These are phyloP conservation scores for Ennomos erosarius DNA, from an alignment of 2,888 invertebrate genomes.

Conservation along the genomic window DNA sequence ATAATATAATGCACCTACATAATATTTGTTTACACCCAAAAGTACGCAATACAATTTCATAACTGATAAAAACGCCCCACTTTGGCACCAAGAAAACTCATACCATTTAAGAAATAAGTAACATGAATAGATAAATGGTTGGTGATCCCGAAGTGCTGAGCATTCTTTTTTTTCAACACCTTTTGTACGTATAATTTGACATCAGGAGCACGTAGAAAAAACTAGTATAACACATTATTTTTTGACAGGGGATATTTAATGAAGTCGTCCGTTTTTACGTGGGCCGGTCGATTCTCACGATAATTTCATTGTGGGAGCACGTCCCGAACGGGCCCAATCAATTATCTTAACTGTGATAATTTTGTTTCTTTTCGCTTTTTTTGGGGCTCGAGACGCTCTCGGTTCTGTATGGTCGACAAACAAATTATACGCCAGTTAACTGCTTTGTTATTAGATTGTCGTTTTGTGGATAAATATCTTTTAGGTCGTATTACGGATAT, in stretches of 20 bases:
- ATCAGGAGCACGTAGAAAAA: slow-evolving; percentile 80
- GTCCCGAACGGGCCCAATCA: slow-evolving; percentile 79
- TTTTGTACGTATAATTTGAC: slow-evolving; percentile 84
- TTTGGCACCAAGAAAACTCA: slow-evolving; percentile 6
- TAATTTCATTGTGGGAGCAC: slow-evolving; percentile 74
- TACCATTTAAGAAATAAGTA: not conserved
- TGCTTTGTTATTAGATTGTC: slow-evolving; percentile 61
- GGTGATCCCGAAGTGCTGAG: slow-evolving; percentile 57
- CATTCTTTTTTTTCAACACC: slow-evolving; percentile 82
- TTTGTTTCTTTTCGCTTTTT: slow-evolving; percentile 55
- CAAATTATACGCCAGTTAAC: slow-evolving; percentile 77
- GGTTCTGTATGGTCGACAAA: slow-evolving; percentile 67
- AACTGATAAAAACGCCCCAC: not conserved
- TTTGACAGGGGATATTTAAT: slow-evolving; percentile 84
- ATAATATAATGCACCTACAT: too few relatives aligned
- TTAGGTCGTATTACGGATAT: not conserved
- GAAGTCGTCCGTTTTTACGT: slow-evolving; percentile 75
- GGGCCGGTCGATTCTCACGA: slow-evolving; percentile 72
- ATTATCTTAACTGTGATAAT: slow-evolving; percentile 83
- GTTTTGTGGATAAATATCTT: slow-evolving; percentile 41
- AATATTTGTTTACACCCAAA: too few relatives aligned
- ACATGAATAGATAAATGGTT: slow-evolving; percentile 65
- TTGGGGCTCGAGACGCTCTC: slow-evolving; percentile 49
- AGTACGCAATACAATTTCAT: not conserved
- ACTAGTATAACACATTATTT: slow-evolving; percentile 80